Evolutionary conservation across 2,797 vertebrate species (phyloP).

Genomic region (Limnodromus scolopaceus): DNA sequence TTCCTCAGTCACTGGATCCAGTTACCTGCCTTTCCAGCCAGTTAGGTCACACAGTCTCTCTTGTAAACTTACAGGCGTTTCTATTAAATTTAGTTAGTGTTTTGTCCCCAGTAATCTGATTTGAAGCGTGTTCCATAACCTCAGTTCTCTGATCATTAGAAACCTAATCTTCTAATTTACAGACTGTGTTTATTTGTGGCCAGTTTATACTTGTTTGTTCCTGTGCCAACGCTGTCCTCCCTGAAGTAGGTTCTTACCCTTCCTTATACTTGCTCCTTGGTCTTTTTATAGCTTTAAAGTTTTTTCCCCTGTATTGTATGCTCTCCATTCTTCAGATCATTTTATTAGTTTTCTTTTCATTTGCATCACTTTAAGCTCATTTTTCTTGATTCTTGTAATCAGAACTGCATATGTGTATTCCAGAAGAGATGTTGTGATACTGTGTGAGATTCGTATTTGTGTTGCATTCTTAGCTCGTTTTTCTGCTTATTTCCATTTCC

Average conservation of each 20-base stretch:
- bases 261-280: not conserved
- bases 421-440: not conserved
- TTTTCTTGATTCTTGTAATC: not conserved
- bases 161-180: conserved; percentile 58
- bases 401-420: not conserved
- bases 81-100: conserved; percentile 10
- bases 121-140: conserved; percentile 30
- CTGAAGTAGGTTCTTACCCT: not conserved
- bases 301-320: not conserved
- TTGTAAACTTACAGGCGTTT: not conserved
- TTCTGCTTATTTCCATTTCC: not conserved
- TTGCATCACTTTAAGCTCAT: not conserved
- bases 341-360: not conserved
- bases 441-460: not conserved
- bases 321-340: not conserved
- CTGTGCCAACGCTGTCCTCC: conserved; percentile 4
- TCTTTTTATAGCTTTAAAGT: not conserved
- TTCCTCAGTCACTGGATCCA: not conserved
- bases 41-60: not conserved
- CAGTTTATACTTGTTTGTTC: conserved; percentile 51
- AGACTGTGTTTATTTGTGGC: conserved; percentile 27
- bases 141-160: conserved; percentile 54
- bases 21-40: not conserved
- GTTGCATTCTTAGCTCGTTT: not conserved
- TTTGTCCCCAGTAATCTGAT: conserved; percentile 46